Base-by-base conservation (phyloP, 2,113 vertebrate genomes). In the Peromyscus leucopus region DNA sequence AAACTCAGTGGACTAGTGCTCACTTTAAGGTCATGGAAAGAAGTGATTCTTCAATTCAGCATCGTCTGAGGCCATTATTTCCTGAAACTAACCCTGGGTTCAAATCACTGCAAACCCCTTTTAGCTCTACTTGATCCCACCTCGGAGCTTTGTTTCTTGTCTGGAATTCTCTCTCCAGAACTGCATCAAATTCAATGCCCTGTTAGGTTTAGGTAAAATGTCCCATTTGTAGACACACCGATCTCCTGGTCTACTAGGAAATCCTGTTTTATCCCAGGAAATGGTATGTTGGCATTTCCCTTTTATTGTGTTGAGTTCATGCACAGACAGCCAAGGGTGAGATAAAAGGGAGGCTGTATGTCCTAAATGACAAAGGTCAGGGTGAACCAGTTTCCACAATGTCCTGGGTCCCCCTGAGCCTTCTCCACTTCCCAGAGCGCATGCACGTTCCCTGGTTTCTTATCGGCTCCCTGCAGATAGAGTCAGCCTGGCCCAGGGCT, bases 1-100 rank as follows among this genome's bases (percentile, higher is more conserved):
- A 69, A 71, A 59, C 7, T 59, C 57, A 75, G 71, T 39, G 59
- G n/a, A 55, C 42, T 63, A 55, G 42, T 72, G 90, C 13, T 42
- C 5, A 28, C 74, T 93, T 42, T 80, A 80, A 95, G 59, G 65
- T 83, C 71, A 88, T 93, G 67, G 93, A 42, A 91, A 24, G 21
- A 78, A 46, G 42, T 19, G 36, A 76, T 55, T 87, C 79, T 63
- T 92, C n/a, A 9, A 67, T 83, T 72, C 69, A 51, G 74, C 42
- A 42, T 59, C 19, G 61, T 22, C 59, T 21, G 19, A 10, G 2
- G n/a, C 9, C 26, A n/a, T 78, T 71, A 89, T 82, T 91, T 86
- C 51, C 31, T 71, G 57, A 92, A 63, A 42, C 26, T 3, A 76
- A 55, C 79, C 89, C 75, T 85, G 67, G 2, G 1, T 67, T 28